Base-by-base conservation (phyloP, 1,140 invertebrate genomes). In the Scaptomyza montana region DNA sequence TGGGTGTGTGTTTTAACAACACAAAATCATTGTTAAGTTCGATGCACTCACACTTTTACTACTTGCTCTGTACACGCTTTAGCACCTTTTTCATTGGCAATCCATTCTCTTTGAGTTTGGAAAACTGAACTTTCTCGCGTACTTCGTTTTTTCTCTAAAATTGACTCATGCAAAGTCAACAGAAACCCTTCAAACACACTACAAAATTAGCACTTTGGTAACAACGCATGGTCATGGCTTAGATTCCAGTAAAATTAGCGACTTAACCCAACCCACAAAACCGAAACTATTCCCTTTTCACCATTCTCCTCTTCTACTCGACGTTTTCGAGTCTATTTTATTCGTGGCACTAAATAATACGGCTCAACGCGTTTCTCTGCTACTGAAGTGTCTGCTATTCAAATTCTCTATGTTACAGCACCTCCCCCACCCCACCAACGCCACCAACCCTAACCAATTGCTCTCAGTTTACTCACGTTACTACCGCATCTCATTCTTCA, bases 271-370 rank as follows among this genome's bases (percentile, higher is more conserved):
- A 57, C 45, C 43, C 45, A 61, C 59, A 71, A 59, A 67, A 13
- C 55, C 46, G 39, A 49, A 10, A 8, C 36, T 13, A 46, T 21
- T 56, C 9, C 5, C 13, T 13, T 12, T 12, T 28, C 28, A 3
- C 21, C 5, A 10, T 9, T n/a, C 12, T 12, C 3, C 21, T 7
- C 5, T 7, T 12, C 16, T 1, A 5, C 47, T 13, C 10, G 21
- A 25, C 19, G 7, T 47, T 25, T 45, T 39, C 6, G 41, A 46
- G 33, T 53, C 36, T 39, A 41, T 30, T 59, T 49, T 65, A 66
- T 72, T 73, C 28, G 64, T 49, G 70, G 43, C 65, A 74, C 59
- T 74, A 69, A 69, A 74, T 74, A 74, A 63, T 69, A 61, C 47
- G 71, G 53, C 66, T 69, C 63, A 69, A 69, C 66, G 71, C 71